A percentile compares a stretch with the other conserved stretches of the same genome.
Conservation (phyloP, 2,888 invertebrate genomes). For the Kryphioiulus occultus region DNA sequence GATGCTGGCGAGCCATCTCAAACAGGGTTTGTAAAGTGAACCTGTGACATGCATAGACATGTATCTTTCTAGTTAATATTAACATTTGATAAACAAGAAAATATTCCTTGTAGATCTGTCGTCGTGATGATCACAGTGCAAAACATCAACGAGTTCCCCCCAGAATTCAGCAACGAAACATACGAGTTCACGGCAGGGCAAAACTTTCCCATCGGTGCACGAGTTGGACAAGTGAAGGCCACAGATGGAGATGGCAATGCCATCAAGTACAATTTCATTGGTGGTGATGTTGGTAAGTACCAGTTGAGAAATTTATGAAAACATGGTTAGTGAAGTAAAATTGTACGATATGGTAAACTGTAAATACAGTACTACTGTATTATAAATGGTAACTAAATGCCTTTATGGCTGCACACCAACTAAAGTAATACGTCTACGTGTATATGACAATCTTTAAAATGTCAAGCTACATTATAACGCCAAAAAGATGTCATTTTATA, state of each 20-base stretch:
- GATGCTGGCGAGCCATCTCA: constrained; percentile 57
- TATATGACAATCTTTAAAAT: no score
- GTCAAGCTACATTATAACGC: no score
- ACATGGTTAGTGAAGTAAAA: neutral
- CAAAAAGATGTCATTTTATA: no score
- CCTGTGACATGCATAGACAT: no score
- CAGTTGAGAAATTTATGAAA: neutral
- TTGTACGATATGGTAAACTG: no score
- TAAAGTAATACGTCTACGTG: no score
- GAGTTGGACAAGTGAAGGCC: constrained; percentile 83
- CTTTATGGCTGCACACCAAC: no score
- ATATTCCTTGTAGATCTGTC: constrained; percentile 47
- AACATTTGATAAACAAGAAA: neutral
- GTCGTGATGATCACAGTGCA: constrained; percentile 57
- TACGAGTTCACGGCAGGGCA: constrained; percentile 91
- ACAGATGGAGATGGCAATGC: constrained; percentile 75
- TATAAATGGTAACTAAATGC: no score
- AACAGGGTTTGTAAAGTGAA: constrained; percentile 55
- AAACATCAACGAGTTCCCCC: constrained; percentile 64
- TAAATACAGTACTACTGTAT: no score
- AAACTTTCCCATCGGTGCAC: constrained; percentile 84
- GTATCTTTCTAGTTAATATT: neutral
- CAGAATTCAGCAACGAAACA: constrained; percentile 70
- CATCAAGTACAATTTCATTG: constrained; percentile 74
- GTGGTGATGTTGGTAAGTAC: constrained; percentile 53